Conservation (phyloP, 1,140 invertebrate species). For the Monomorium pharaonis region DNA sequence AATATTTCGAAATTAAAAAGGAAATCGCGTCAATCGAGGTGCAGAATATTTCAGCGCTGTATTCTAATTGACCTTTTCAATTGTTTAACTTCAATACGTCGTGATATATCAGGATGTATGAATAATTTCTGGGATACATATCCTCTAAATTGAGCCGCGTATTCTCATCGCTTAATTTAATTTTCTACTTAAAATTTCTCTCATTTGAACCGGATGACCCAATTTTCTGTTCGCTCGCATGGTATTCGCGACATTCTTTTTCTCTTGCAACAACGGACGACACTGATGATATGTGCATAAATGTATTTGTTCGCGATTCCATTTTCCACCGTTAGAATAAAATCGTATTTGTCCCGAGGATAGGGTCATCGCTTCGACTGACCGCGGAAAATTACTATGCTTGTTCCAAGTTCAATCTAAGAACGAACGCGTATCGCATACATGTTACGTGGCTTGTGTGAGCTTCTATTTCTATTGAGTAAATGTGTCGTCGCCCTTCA, state of each 20-base stretch:
- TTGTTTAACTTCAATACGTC: constrained; percentile 20
- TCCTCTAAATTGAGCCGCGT: constrained; percentile 12
- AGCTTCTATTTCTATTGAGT: constrained; percentile 72
- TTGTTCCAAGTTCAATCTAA: constrained; percentile 4
- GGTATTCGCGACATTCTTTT: neutral
- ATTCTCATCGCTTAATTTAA: constrained; percentile 32
- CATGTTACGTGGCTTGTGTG: constrained; percentile 65
- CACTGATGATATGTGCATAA: neutral
- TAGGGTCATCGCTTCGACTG: neutral
- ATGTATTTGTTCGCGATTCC: neutral
- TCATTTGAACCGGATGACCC: neutral
- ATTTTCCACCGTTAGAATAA: constrained; percentile 6
- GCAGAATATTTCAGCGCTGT: neutral
- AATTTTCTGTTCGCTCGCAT: neutral
- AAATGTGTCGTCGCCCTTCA: constrained; percentile 64
- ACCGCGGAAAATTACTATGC: constrained; percentile 20
- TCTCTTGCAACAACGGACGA: neutral
- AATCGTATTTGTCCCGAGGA: neutral
- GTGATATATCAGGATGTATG: neutral
- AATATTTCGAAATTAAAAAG: neutral
- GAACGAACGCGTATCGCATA: constrained; percentile 25
- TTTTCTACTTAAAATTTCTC: constrained; percentile 20
- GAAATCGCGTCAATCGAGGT: neutral
- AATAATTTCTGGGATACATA: constrained; percentile 13
- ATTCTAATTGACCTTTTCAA: constrained; percentile 3